These are phyloP conservation scores for Albula glossodonta DNA, from an alignment of 2,113 vertebrate species.

Conservation along the genomic window DNA sequence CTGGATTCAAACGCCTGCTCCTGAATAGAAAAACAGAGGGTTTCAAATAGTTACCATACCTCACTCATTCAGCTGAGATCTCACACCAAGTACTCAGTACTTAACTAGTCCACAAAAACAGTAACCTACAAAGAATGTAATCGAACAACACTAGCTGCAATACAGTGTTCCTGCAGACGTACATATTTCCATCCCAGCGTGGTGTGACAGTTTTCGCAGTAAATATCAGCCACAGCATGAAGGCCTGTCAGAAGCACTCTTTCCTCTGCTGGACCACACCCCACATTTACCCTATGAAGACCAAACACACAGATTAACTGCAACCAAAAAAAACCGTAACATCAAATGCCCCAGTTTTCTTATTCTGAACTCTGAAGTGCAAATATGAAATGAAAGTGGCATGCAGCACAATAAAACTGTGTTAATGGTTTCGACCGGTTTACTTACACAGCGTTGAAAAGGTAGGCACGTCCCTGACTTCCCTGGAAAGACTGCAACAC, in stretches of 20 bases:
- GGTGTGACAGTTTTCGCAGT: conserved; percentile 99
- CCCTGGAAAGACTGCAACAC: conserved; percentile 87
- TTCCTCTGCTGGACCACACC: conserved; percentile 97
- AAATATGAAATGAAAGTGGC: not conserved
- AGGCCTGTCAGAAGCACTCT: conserved; percentile 91
- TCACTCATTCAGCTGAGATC: not conserved
- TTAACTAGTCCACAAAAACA: too few relatives aligned
- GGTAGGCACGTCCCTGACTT: conserved; percentile 90
- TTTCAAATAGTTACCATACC: not conserved
- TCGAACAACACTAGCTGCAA: too few relatives aligned
- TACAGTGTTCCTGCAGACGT: conserved; percentile 49
- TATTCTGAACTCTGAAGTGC: too few relatives aligned
- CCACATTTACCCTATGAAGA: conserved; percentile 86
- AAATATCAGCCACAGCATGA: conserved; percentile 96
- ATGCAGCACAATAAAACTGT: not conserved
- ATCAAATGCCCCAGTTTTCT: not conserved
- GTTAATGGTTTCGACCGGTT: too few relatives aligned
- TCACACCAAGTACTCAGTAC: too few relatives aligned
- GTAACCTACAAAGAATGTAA: too few relatives aligned
- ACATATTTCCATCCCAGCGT: conserved; percentile 99
- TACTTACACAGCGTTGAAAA: conserved; percentile 95
- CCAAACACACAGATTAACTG: not conserved
- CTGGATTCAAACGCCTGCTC: conserved; percentile 98
- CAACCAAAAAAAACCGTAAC: not conserved
- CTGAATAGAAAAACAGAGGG: conserved; percentile 59